Evolutionary conservation across 2,113 vertebrate species (phyloP), one percentile per base, ranked within the genome.

Genomic region (Ifrita kowaldi): DNA sequence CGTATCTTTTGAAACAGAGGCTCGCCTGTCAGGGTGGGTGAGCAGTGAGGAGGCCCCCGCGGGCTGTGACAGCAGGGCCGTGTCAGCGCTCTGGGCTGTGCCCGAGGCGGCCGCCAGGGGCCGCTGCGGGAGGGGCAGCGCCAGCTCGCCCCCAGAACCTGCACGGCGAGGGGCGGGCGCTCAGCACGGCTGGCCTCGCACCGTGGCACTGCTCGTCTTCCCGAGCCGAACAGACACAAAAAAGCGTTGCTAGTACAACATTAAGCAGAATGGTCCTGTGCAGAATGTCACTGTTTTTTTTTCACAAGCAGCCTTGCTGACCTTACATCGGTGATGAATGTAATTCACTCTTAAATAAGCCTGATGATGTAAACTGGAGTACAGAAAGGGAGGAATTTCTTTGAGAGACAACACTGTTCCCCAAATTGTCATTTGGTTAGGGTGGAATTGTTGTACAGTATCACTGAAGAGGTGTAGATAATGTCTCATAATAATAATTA

Each of bases 211-310:
- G 73, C 81, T 16, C 3, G 7, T 11, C 65, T 16, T 16, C n/a
- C 28, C 17, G 9, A 7, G 0, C 12, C 1, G 10, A 28, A 0
- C 28, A 1, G 2, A 4, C 7, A 3, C 42, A 3, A 3, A 6
- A 16, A 8, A 8, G 6, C 2, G 23, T 2, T 37, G 13, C 44
- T 33, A 16, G 30, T 5, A 17, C 69, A 23, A 0, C 19, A 1
- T 23, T 7, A 33, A 33, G 22, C 49, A 16, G 22, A 26, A 0
- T 4, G 9, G 8, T 37, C n/a, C 46, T 28, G 4, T n/a, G 41
- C 32, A 35, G 27, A 68, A 32, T 2, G 12, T 33, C 32, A 3
- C 35, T 18, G 0, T 3, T 6, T 9, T 39, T 33, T 37, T 42
- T 39, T 16, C 37, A 10, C 35, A 17, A 27, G 65, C 41, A 67